Conservation (phyloP, 2,113 vertebrate species). For the Laterallus jamaicensis region DNA sequence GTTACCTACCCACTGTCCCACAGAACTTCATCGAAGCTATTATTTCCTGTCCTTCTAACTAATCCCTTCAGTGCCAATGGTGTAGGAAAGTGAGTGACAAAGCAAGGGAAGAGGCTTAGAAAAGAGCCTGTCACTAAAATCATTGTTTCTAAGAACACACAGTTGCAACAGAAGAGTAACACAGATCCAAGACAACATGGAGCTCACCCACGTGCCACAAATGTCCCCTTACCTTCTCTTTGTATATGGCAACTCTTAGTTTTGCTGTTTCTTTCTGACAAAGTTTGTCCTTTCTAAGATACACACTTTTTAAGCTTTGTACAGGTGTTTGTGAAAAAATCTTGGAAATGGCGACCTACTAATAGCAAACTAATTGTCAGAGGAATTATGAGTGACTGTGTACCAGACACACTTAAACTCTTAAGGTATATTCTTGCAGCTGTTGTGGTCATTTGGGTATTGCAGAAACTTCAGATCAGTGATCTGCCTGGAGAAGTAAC, state of each 20-base stretch:
- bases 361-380: neutral
- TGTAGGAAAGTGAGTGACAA: neutral
- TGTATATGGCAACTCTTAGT: neutral
- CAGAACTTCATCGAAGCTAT: neutral
- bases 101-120: neutral
- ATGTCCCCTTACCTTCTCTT: neutral
- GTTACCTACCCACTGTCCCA: neutral
- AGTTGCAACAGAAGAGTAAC: neutral
- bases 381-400: neutral
- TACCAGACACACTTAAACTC: neutral
- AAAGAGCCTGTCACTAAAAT: neutral
- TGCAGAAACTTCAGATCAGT: neutral
- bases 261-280: neutral
- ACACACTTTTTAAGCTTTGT: neutral
- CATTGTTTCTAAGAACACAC: neutral
- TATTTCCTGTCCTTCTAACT: neutral
- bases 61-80: neutral
- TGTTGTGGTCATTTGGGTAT: neutral
- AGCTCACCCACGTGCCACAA: neutral
- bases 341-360: neutral
- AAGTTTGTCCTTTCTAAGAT: neutral
- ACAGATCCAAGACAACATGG: neutral
- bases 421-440: neutral
- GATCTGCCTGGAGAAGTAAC: neutral
- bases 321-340: neutral